Conservation (phyloP, 2,113 vertebrate species). For the Hypanus sabinus region DNA sequence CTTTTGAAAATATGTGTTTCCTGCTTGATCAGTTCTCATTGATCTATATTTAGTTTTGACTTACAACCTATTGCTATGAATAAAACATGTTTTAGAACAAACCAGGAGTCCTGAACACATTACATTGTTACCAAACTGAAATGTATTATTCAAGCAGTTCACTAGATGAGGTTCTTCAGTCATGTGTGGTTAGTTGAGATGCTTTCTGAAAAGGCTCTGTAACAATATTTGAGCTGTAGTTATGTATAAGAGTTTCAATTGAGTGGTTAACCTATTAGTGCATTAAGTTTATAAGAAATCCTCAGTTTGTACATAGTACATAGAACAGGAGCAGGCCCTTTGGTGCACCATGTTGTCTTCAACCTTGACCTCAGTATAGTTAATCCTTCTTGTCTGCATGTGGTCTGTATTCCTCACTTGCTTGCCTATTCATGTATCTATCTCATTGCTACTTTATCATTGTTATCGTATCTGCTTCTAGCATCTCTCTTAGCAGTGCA, state of each 20-base stretch:
- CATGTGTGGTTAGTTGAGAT: neutral
- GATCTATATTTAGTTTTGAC: neutral
- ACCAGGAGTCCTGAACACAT: neutral
- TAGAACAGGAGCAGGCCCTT: too few relatives aligned
- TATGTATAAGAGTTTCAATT: neutral
- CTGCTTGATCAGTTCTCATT: neutral
- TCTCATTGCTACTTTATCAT: too few relatives aligned
- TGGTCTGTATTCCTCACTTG: too few relatives aligned
- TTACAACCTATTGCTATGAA: neutral
- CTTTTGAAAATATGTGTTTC: neutral
- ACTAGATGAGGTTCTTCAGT: neutral
- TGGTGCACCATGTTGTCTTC: too few relatives aligned
- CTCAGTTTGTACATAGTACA: neutral
- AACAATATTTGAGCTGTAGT: neutral
- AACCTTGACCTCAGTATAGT: too few relatives aligned
- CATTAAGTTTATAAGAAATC: neutral
- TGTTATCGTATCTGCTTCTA: too few relatives aligned
- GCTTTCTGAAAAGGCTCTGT: neutral
- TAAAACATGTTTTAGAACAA: neutral
- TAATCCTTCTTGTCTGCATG: too few relatives aligned
- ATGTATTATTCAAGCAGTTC: neutral
- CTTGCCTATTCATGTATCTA: too few relatives aligned
- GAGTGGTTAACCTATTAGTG: neutral
- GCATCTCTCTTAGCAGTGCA: too few relatives aligned
- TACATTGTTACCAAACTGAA: neutral